These are phyloP conservation scores for Sceloporus tristichus DNA, from an alignment of 2,113 vertebrate species.

Conservation along the genomic window DNA sequence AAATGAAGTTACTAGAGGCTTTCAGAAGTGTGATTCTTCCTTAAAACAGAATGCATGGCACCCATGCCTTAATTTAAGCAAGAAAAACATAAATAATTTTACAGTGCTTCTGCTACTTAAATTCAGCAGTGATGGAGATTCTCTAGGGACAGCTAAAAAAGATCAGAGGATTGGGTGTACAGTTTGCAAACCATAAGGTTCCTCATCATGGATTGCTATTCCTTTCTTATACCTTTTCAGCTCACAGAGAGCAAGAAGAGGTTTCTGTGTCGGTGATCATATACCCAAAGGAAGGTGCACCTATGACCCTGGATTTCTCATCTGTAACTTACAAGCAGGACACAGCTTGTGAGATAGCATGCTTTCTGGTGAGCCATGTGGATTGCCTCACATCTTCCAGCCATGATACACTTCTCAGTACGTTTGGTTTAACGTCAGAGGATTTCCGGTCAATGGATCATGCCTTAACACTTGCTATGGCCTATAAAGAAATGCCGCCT, in stretches of 20 bases:
- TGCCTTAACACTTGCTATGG: slow-evolving; percentile 79
- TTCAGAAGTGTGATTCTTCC: too few relatives aligned
- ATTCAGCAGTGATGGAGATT: too few relatives aligned
- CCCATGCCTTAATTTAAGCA: too few relatives aligned
- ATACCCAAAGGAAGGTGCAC: slow-evolving; percentile 69
- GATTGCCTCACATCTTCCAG: slow-evolving; percentile 73
- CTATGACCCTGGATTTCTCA: slow-evolving; percentile 71
- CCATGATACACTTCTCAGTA: slow-evolving; percentile 80
- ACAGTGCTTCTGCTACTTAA: too few relatives aligned
- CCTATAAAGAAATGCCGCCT: slow-evolving; percentile 80
- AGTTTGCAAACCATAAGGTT: not conserved
- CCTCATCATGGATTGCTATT: not conserved
- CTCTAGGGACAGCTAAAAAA: not conserved
- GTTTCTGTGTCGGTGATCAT: slow-evolving; percentile 81
- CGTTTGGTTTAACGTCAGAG: slow-evolving; percentile 72
- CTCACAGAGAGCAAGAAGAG: slow-evolving; percentile 81
- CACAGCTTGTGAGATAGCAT: slow-evolving; percentile 80
- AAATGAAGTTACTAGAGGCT: too few relatives aligned
- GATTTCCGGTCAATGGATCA: slow-evolving; percentile 78
- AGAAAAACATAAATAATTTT: too few relatives aligned
- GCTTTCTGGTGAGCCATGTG: slow-evolving; percentile 75
- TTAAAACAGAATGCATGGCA: too few relatives aligned
- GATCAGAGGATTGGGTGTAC: not conserved
- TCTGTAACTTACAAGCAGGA: slow-evolving; percentile 81
- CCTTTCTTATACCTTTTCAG: slow-evolving; percentile 64